Conservation (phyloP, 1,140 invertebrate genomes). For the Ylistrum balloti region DNA sequence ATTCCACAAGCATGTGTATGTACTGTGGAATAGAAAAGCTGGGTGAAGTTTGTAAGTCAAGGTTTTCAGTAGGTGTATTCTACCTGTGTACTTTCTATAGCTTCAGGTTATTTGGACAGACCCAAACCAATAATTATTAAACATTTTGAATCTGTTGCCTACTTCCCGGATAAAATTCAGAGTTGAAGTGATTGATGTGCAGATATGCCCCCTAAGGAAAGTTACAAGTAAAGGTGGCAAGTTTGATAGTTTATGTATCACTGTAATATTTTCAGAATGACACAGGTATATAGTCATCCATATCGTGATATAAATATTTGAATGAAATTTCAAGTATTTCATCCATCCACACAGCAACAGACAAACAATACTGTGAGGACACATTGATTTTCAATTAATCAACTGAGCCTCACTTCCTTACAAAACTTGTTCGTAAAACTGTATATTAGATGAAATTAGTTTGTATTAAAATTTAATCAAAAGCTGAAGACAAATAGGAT, state of each 20-base stretch:
- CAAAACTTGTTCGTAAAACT: background rate
- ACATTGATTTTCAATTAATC: background rate
- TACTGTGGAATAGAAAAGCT: background rate
- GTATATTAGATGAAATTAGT: background rate
- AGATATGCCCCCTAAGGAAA: background rate
- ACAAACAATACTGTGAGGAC: constrained; percentile 18
- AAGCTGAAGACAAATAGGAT: background rate
- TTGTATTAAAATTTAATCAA: constrained; percentile 3
- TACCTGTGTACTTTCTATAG: background rate
- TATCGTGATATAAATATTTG: background rate
- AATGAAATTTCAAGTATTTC: constrained; percentile 30
- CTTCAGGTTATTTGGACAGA: background rate
- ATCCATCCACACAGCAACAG: background rate
- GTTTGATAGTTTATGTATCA: constrained; percentile 8
- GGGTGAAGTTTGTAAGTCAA: background rate
- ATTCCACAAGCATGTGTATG: constrained; percentile 20
- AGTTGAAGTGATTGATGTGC: constrained; percentile 26
- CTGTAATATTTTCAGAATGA: background rate
- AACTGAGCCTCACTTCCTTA: too few relatives aligned
- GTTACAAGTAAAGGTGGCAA: background rate
- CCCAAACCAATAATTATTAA: constrained; percentile 18
- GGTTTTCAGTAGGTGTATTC: background rate
- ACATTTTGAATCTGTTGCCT: constrained; percentile 38
- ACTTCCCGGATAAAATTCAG: constrained; percentile 18
- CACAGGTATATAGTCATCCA: constrained; percentile 26